phyloP scores from a whole-genome alignment of 2,797 vertebrate species.

The Denticeps clupeoides region DNA sequence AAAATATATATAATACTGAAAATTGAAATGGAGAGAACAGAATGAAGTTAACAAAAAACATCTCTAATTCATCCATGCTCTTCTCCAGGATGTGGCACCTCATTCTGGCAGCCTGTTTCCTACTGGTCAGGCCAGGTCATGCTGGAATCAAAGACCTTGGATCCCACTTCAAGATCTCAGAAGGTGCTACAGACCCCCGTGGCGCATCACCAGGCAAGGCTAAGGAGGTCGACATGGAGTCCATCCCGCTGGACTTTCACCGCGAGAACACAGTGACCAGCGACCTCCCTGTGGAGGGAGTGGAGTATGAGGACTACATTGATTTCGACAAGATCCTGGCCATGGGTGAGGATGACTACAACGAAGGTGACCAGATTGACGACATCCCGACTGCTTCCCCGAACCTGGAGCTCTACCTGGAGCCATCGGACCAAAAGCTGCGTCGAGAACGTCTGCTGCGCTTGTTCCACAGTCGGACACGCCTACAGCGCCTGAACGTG shows the following conservation, averaged over 20 bases:
- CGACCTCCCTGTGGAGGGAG: constrained; percentile 72
- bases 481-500: constrained; percentile 83
- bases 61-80: neutral
- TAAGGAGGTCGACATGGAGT: constrained; percentile 33
- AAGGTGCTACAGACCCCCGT: constrained; percentile 27
- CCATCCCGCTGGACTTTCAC: constrained; percentile 68
- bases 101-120: constrained; percentile 41
- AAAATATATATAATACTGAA: neutral
- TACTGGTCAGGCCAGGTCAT: constrained; percentile 49
- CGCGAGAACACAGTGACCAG: constrained; percentile 88
- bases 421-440: constrained; percentile 61
- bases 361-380: constrained; percentile 64
- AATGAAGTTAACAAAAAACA: neutral
- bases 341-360: constrained; percentile 64
- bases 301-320: constrained; percentile 87
- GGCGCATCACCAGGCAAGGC: constrained; percentile 21
- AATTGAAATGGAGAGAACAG: too few relatives aligned
- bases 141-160: constrained; percentile 63
- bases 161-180: constrained; percentile 49
- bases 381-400: constrained; percentile 65
- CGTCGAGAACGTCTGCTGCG: constrained; percentile 68
- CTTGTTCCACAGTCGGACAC: constrained; percentile 77
- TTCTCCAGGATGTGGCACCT: constrained; percentile 61
- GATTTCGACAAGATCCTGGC: constrained; percentile 76
- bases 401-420: constrained; percentile 66